Base-by-base conservation (phyloP, 1,140 invertebrate species). In the Pogonus chalceus region DNA sequence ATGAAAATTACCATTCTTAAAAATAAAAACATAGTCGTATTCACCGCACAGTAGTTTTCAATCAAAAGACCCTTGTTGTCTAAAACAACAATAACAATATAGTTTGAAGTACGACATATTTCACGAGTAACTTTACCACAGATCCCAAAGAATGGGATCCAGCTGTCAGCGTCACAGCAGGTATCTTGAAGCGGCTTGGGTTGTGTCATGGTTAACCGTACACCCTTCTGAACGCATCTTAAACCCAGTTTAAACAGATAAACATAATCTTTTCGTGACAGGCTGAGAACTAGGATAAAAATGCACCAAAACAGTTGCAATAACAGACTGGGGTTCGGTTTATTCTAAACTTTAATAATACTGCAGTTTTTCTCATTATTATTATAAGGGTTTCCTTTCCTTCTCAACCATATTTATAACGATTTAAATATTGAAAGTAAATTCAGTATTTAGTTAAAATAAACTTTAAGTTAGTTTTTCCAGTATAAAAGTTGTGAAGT, bases 101-200 rank as follows among this genome's bases (percentile, higher is more conserved):
- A 14, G 4, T 43, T 43, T 10, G 9, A 43, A 43, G 37, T 43
- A 18, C 18, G 37, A 10, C 37, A 10, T 43, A 31, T 14, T 7
- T 31, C 26, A 7, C 26, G 4, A 16, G 9, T 43, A 16, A 18
- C 37, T 43, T n/a, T n/a, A n/a, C n/a, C n/a, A n/a, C n/a, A n/a
- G n/a, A n/a, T n/a, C n/a, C n/a, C n/a, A n/a, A n/a, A n/a, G n/a
- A n/a, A n/a, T n/a, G n/a, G 18, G 18, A 18, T 12, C 9, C 37
- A 43, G 37, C 37, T 43, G 37, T 43, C 18, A 12, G n/a, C 18
- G 37, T 43, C 37, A 43, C 37, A 43, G 37, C 37, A 43, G 37
- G 37, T 43, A 43, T 7, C 37, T 9, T 7, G n/a, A n/a, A n/a
- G n/a, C n/a, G 4, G 4, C 26, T 31, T 31, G 4, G 14, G 14